phyloP scores from a whole-genome alignment of 2,113 vertebrate species.

The Dunckerocampus dactyliophorus region DNA sequence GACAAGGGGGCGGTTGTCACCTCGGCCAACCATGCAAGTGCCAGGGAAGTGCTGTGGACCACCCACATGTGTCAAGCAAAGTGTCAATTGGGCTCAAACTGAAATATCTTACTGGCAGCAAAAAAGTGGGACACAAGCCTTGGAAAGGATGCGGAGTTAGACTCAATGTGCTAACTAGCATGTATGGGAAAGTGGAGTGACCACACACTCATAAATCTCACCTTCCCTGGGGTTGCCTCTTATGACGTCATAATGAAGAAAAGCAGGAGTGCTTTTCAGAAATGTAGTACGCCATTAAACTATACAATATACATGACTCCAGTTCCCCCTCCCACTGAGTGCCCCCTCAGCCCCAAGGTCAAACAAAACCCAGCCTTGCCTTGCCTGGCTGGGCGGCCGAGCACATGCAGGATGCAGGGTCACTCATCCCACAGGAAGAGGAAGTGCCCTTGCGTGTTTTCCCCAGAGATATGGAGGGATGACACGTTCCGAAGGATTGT shows the following conservation, averaged over 20 bases:
- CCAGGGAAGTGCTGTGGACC: too few species aligned
- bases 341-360: slow-evolving; percentile 13
- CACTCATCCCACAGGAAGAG: slow-evolving; percentile 59
- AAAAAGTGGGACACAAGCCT: slow-evolving; percentile 22
- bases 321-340: background rate
- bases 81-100: background rate
- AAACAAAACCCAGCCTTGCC: slow-evolving; percentile 36
- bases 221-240: slow-evolving; percentile 22
- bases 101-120: too few species aligned
- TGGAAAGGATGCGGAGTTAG: slow-evolving; percentile 11
- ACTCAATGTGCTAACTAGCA: slow-evolving; percentile 16
- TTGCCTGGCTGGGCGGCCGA: slow-evolving; percentile 26
- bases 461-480: slow-evolving; percentile 30
- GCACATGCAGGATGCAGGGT: slow-evolving; percentile 33
- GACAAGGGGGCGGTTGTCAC: too few species aligned
- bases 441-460: slow-evolving; percentile 51
- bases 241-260: slow-evolving; percentile 20
- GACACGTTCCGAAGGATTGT: slow-evolving; percentile 35
- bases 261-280: slow-evolving; percentile 13
- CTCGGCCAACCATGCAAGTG: too few species aligned
- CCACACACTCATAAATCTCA: slow-evolving; percentile 15
- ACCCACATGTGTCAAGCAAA: too few species aligned
- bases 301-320: background rate
- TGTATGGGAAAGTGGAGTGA: slow-evolving; percentile 10
- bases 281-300: slow-evolving; percentile 4